Evolutionary conservation across 2,888 invertebrate species (phyloP).

Genomic region (Empis livida): DNA sequence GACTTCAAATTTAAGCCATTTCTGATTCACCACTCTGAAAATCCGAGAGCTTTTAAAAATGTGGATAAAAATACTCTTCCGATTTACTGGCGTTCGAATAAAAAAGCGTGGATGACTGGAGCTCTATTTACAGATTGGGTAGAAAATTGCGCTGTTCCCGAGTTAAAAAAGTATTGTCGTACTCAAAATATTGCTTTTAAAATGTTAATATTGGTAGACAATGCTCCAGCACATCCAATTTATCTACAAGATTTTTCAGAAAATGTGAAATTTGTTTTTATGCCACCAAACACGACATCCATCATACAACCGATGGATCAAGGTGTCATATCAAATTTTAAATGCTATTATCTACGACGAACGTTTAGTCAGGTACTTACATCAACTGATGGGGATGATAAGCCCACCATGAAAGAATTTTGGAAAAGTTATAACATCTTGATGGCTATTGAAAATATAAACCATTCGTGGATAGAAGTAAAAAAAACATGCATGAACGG

Average conservation of each 20-base stretch:
- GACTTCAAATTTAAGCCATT: not conserved
- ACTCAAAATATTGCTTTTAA: no score
- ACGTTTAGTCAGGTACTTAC: slow-evolving; percentile 13
- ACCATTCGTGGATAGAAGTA: slow-evolving; percentile 12
- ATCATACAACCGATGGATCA: not conserved
- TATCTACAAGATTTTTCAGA: not conserved
- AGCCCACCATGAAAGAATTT: slow-evolving; percentile 10
- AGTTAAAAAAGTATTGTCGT: no score
- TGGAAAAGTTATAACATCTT: slow-evolving; percentile 8
- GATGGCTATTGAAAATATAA: slow-evolving; percentile 14
- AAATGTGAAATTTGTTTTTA: not conserved
- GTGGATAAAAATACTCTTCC: not conserved
- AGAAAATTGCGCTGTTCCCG: no score
- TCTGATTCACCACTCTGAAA: not conserved
- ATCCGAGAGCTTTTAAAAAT: not conserved
- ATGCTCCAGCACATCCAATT: slow-evolving; percentile 2
- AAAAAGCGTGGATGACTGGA: slow-evolving; percentile 3
- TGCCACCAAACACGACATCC: not conserved
- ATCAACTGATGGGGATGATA: slow-evolving; percentile 10
- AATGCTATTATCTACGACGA: slow-evolving; percentile 12
- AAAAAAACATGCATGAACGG: slow-evolving; percentile 11
- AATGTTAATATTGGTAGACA: not conserved
- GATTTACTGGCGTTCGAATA: not conserved
- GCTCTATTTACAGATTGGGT: no score
- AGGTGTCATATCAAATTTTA: slow-evolving; percentile 1